Conservation (phyloP, 92 coral and sea anemone genomes). For the Porites cylindrica region DNA sequence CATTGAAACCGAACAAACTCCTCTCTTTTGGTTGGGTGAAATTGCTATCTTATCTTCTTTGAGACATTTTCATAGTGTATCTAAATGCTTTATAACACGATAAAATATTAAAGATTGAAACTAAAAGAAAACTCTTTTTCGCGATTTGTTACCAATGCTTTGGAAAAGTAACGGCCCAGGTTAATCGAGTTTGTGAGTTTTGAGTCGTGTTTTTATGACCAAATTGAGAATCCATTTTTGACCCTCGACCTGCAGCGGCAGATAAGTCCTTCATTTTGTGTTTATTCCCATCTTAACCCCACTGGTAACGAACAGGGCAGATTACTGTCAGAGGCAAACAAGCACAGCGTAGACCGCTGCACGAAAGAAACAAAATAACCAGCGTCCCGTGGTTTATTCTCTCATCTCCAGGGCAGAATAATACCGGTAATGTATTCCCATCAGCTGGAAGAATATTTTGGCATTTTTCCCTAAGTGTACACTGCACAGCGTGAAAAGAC, state of each 20-base stretch:
- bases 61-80: too few species aligned
- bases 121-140: too few species aligned
- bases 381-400: slow-evolving; percentile 14
- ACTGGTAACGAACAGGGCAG: background rate
- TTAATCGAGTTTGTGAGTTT: too few species aligned
- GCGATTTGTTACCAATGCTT: too few species aligned
- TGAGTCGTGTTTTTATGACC: background rate
- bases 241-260: slow-evolving; percentile 31
- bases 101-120: too few species aligned
- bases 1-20: too few species aligned
- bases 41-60: too few species aligned
- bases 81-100: too few species aligned
- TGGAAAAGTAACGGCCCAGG: too few species aligned
- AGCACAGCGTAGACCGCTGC: background rate
- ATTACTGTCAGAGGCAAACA: background rate
- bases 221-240: slow-evolving; percentile 12
- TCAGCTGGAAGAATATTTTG: background rate
- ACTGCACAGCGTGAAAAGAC: background rate
- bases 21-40: too few species aligned
- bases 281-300: slow-evolving; percentile 26
- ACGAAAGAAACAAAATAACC: background rate
- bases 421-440: slow-evolving; percentile 27
- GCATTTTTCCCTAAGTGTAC: slow-evolving; percentile 14
- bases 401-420: slow-evolving; percentile 10
- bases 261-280: slow-evolving; percentile 22